phyloP scores from a whole-genome alignment of 2,888 invertebrate species.

The Amphipyra berbera region DNA sequence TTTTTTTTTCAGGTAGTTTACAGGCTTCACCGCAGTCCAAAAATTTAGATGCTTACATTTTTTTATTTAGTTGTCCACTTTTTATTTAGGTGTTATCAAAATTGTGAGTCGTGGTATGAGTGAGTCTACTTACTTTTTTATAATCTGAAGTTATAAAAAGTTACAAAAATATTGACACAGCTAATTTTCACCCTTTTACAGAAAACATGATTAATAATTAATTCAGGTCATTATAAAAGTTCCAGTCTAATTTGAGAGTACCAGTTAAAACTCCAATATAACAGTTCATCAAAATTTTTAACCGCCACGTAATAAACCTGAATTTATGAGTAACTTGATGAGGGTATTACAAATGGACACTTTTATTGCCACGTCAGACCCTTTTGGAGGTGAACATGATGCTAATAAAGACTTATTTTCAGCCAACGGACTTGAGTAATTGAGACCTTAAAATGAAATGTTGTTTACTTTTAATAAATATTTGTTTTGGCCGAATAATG shows the following conservation, averaged over 20 bases:
- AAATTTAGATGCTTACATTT: too few relatives aligned
- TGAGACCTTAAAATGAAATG: slow-evolving; percentile 17
- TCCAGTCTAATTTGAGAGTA: background rate
- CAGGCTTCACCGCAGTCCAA: too few relatives aligned
- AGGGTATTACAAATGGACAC: slow-evolving; percentile 73
- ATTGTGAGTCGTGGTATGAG: too few relatives aligned
- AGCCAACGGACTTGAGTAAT: slow-evolving; percentile 21
- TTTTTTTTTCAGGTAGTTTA: too few relatives aligned
- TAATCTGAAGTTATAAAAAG: too few relatives aligned
- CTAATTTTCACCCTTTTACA: too few relatives aligned
- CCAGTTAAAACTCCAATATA: slow-evolving; percentile 21
- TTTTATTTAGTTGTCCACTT: too few relatives aligned
- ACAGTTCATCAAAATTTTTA: slow-evolving; percentile 60
- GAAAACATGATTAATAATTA: background rate
- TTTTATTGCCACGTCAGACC: slow-evolving; percentile 67
- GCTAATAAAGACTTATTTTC: slow-evolving; percentile 55
- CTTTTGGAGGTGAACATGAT: slow-evolving; percentile 55
- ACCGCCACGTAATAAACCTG: slow-evolving; percentile 56
- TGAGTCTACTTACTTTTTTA: too few relatives aligned
- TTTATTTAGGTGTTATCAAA: too few relatives aligned
- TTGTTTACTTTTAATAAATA: slow-evolving; percentile 8
- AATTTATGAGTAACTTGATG: slow-evolving; percentile 70
- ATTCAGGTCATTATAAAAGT: too few relatives aligned
- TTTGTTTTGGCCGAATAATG: background rate
- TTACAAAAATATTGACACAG: too few relatives aligned